Evolutionary conservation across 2,797 vertebrate species (phyloP), one percentile per base, ranked within the genome.

Genomic region (Myioborus miniatus): DNA sequence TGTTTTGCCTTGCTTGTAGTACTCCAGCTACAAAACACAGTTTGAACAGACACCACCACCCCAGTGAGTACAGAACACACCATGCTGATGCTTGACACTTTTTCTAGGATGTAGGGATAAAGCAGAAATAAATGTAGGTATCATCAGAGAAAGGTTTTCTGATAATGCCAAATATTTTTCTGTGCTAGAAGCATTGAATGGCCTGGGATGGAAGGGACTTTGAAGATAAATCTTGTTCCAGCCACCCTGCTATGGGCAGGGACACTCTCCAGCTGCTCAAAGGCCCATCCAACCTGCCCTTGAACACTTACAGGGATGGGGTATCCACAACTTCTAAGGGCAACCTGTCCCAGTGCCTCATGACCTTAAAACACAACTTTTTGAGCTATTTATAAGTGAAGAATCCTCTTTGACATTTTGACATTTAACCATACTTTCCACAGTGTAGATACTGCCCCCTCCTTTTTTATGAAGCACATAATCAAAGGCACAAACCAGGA

Each of bases 1-100:
- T 5, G 99, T 99, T 98, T 99, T 99, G 43, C 99, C 99, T 97
- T 99, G 99, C 82, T 99, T 99, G 98, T 99, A 99, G 97, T 99
- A 99, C 92, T 99, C 99, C 99, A 99, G 92, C 99, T 99, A 90
- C 26, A 97, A 89, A 95, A 74, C 55, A 96, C 4, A 64, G 46
- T 63, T 78, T 63, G n/a, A 76, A 39, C n/a, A 55, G 6, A 62
- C 24, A 72, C 2, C 4, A 14, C 15, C 24, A 77, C 7, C 12
- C 6, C 37, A 89, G 37, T 6, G 15, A 80, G 56, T 17, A 62
- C 8, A 5, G 5, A 67, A 63, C 7, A 6, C 2, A 47, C 2
- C 18, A 41, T 50, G 16, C 0, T 46, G 39, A 56, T 34, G 15
- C 13, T 52, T 74, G 39, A 46, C 26, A 39, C 30, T 77, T 65